phyloP scores from a whole-genome alignment of 1,140 invertebrate species.

The Magallana ariakensis region DNA sequence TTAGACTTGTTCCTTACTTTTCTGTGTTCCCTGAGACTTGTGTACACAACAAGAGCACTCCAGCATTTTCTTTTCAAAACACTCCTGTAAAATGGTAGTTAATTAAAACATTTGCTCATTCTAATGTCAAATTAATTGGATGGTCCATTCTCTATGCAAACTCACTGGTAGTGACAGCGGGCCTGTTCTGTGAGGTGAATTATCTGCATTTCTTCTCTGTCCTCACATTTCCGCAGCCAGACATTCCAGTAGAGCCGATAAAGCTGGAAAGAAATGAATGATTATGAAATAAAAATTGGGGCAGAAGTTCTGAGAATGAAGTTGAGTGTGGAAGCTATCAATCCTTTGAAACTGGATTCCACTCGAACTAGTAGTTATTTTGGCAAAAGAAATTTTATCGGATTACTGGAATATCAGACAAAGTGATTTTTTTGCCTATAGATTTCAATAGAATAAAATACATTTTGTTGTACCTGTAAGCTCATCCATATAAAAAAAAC shows the following conservation, averaged over 20 bases:
- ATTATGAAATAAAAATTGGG: not conserved
- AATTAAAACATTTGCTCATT: not conserved
- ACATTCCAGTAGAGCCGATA: conserved; percentile 60
- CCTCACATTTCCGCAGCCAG: conserved; percentile 67
- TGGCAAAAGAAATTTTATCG: not conserved
- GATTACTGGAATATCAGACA: not conserved
- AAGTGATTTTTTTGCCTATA: too few species aligned
- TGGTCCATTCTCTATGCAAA: not conserved
- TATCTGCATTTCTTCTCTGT: conserved; percentile 67
- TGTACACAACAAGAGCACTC: conserved; percentile 37
- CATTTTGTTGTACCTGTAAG: too few species aligned
- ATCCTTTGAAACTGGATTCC: not conserved
- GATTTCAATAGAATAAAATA: too few species aligned
- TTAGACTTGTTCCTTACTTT: not conserved
- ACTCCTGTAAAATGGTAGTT: not conserved
- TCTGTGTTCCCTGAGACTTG: conserved; percentile 47
- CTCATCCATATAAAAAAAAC: too few species aligned
- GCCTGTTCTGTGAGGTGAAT: conserved; percentile 63
- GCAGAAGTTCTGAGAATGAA: not conserved
- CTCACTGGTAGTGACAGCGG: conserved; percentile 67
- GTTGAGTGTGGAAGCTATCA: not conserved
- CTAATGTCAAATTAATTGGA: too few species aligned
- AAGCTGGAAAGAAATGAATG: conserved; percentile 56
- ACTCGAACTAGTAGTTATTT: not conserved
- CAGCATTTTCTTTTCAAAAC: conserved; percentile 40